Evolutionary conservation across 2,888 invertebrate genomes (phyloP).

Genomic region (Smittia aterrima): DNA sequence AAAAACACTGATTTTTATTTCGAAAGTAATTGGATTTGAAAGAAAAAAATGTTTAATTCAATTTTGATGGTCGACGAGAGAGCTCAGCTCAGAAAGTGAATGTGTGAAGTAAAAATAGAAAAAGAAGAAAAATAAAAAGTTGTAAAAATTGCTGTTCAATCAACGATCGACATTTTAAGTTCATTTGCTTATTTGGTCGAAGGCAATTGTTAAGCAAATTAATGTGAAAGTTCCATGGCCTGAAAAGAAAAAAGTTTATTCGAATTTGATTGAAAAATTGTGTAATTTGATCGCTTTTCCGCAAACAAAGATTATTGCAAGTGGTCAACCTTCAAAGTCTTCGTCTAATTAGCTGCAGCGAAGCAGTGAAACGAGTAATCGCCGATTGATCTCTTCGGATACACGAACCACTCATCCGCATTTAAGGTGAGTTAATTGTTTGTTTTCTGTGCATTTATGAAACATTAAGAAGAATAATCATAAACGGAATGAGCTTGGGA

Average conservation of each 20-base stretch:
- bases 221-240: constrained; percentile 14
- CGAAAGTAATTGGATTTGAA: neutral
- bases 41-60: constrained; percentile 7
- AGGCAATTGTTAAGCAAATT: neutral
- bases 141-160: constrained; percentile 13
- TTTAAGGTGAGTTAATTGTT: constrained; percentile 23
- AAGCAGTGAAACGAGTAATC: neutral
- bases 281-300: constrained; percentile 5
- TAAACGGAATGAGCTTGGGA: neutral
- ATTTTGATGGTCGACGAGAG: constrained; percentile 17
- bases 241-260: constrained; percentile 10
- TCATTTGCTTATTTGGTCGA: constrained; percentile 4
- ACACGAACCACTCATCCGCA: constrained; percentile 2
- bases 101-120: neutral
- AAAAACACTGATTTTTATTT: constrained; percentile 2
- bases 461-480: neutral
- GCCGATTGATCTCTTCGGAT: neutral
- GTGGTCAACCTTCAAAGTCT: neutral
- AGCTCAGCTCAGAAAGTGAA: neutral
- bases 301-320: neutral
- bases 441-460: constrained; percentile 4
- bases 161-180: constrained; percentile 19
- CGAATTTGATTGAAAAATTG: neutral
- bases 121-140: neutral
- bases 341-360: neutral